Evolutionary conservation across 2,888 invertebrate genomes (phyloP), one percentile per base, ranked within the genome.

Genomic region (Dichetophora obliterata): DNA sequence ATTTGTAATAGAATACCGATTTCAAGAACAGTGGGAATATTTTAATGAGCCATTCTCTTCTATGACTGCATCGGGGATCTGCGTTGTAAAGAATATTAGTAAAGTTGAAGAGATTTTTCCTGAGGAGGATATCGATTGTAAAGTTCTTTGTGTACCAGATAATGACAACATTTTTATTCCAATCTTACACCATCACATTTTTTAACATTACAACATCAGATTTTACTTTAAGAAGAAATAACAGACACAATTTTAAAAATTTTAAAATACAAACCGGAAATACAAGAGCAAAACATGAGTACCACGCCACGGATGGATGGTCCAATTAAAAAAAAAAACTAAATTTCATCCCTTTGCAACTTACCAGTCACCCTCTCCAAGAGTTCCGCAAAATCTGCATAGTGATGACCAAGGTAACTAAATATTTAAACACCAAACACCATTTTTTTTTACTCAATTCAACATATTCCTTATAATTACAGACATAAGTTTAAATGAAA

Each of bases 141-240:
- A n/a, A n/a, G n/a, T n/a, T n/a, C n/a, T n/a, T n/a, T n/a, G n/a
- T n/a, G n/a, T n/a, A n/a, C n/a, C n/a, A n/a, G 54, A 54, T 54
- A 54, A 54, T 54, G 54, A 54, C 54, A 54, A 54, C 8, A n/a
- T 54, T 54, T 54, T 54, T 16, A 54, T 54, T 54, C 54, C 54
- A 54, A 54, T 54, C 54, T 54, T 54, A 54, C 54, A 54, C 54
- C 54, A 54, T 22, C 54, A 54, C 54, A 54, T 54, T 19, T 54
- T 54, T 54, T 54, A 54, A 54, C n/a, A 54, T 5, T 22, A 19
- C 1, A n/a, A 19, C 4, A 1, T 5, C 54, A 8, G 22, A 54
- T 54, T 22, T 54, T 54, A 11, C 54, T 54, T 54, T 11, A 19
- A n/a, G 22, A 54, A 19, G 8, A 54, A 54, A 19, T 19, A 54